Evolutionary conservation across 1,140 invertebrate genomes (phyloP), one percentile per base, ranked within the genome.

Genomic region (Holcopasites calliopsidis): DNA sequence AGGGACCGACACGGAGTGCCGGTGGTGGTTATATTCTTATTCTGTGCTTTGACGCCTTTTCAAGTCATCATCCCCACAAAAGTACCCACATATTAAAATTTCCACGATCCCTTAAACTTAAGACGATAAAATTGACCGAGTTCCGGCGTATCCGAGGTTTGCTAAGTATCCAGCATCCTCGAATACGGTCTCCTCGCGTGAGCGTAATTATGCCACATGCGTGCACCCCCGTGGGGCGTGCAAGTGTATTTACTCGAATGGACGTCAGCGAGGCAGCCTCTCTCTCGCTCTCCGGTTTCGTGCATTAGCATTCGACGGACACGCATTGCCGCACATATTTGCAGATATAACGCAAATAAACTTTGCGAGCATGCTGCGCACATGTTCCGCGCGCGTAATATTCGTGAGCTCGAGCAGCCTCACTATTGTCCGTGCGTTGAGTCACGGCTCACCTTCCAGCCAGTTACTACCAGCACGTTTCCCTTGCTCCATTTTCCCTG

Each of bases 271-370:
- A 21, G 18, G 35, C 35, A 7, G 16, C 33, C 10, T 44, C 60
- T 62, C 26, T 26, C 23, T 44, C 40, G 5, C 64, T 11, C 61
- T 49, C 49, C 23, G 2, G 26, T 71, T n/a, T 26, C 5, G 50
- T 52, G 70, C 71, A 86, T 88, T 86, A 86, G 82, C 78, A 87
- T 87, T 83, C 81, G 62, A 68, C 70, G 70, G 42, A 74, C 78
- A 85, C 75, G 80, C 85, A 87, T 87, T 85, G 83, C 74, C 71
- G 61, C 80, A 80, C 77, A 77, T 87, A 86, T 88, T 87, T 86
- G 84, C 84, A 76, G 80, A 86, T 84, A 79, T 86, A 87, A 87
- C 65, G 80, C 79, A 87, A 88, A 87, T 85, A 85, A 87, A 86
- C 74, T 76, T 70, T 57, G 23, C 77, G 38, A 75, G 47, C 72